These are phyloP conservation scores for Eulemur albifrons DNA, from an alignment of 2,797 vertebrate genomes.

Conservation along the genomic window DNA sequence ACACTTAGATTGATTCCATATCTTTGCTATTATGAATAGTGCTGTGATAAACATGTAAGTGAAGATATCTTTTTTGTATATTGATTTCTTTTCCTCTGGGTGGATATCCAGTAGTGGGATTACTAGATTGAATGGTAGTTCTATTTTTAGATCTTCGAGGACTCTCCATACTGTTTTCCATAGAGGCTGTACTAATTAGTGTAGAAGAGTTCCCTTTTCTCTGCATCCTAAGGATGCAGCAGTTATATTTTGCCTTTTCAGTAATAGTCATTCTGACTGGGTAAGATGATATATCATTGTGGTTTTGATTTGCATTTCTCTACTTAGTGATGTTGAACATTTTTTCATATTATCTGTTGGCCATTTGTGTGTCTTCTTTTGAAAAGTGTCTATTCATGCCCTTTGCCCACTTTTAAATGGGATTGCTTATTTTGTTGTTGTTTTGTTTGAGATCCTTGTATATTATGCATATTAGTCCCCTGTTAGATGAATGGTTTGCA, in stretches of 20 bases:
- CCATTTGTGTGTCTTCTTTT: neutral
- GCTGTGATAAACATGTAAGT: neutral
- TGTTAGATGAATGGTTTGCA: neutral
- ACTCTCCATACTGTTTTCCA: neutral
- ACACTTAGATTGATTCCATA: neutral
- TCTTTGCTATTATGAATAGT: neutral
- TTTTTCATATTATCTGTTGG: neutral
- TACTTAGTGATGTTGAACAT: neutral
- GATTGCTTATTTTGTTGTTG: neutral
- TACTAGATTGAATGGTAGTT: neutral
- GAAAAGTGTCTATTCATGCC: neutral
- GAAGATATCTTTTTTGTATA: neutral
- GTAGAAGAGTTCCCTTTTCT: neutral
- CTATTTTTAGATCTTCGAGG: neutral
- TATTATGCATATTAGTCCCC: neutral
- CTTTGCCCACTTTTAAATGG: neutral
- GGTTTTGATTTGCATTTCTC: neutral
- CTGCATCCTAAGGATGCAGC: neutral
- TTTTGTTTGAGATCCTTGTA: neutral
- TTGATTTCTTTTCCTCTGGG: neutral
- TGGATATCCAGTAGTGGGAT: neutral
- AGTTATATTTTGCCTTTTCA: neutral
- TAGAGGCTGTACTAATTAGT: neutral
- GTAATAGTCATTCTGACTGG: neutral
- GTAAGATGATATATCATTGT: neutral